phyloP scores from a whole-genome alignment of 2,888 invertebrate species.

The Ganaspis brasiliensis region DNA sequence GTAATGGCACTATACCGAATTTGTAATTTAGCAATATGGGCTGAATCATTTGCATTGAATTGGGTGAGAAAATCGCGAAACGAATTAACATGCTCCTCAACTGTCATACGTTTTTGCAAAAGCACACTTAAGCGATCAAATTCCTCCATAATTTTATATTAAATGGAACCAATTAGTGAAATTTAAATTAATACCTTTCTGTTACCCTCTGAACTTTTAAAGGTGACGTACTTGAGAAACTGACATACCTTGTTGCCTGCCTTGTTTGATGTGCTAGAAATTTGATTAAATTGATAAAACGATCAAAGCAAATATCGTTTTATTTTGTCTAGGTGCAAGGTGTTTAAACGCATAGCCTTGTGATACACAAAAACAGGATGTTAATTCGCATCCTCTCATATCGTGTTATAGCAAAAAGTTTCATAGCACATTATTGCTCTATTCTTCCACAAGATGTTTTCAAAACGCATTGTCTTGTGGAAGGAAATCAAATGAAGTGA shows the following conservation, averaged over 20 bases:
- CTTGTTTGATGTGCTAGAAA: background rate
- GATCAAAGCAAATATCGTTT: background rate
- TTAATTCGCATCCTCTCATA: no score
- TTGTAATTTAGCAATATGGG: background rate
- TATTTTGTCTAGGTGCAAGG: background rate
- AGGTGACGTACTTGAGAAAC: no score
- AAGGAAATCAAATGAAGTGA: no score
- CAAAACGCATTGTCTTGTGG: no score
- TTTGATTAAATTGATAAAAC: no score
- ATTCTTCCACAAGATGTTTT: no score
- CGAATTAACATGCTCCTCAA: background rate
- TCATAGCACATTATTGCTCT: no score
- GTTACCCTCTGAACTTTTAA: no score
- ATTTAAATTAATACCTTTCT: background rate
- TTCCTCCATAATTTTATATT: background rate
- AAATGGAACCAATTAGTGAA: background rate
- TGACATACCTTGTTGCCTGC: background rate
- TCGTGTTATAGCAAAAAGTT: no score
- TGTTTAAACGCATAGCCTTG: background rate
- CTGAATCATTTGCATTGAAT: background rate
- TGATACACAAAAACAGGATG: background rate
- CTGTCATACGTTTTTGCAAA: background rate
- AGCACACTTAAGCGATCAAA: background rate
- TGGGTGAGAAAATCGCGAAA: background rate
- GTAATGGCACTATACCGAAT: background rate